Evolutionary conservation across 2,113 vertebrate genomes (phyloP).

Genomic region (Oreochromis spilurus): DNA sequence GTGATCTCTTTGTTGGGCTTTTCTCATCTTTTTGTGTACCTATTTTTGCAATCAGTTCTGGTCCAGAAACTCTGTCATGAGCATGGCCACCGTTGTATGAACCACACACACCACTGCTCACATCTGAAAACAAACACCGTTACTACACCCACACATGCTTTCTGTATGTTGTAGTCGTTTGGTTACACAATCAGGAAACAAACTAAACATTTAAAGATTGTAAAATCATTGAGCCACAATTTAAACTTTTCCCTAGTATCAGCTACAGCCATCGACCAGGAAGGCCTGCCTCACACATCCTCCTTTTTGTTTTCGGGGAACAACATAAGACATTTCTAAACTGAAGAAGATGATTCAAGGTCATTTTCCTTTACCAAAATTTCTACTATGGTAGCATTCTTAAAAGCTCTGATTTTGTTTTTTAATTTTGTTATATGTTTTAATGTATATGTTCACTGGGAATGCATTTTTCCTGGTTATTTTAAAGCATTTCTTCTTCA

Average conservation of each 20-base stretch:
- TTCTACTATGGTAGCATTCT: neutral
- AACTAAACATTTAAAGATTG: neutral
- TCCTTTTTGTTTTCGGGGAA: accelerated
- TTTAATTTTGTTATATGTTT: accelerated
- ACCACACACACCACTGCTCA: conserved; percentile 15
- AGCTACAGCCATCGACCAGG: neutral
- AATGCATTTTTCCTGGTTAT: accelerated
- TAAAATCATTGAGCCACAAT: neutral
- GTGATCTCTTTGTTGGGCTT: neutral
- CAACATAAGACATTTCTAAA: neutral
- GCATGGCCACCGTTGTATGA: conserved; percentile 15
- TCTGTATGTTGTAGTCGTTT: neutral
- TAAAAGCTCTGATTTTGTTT: neutral
- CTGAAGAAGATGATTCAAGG: neutral
- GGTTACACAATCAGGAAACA: neutral
- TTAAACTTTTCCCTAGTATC: neutral
- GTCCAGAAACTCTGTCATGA: neutral
- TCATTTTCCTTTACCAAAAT: accelerated
- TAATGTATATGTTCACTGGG: accelerated
- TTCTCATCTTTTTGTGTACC: neutral
- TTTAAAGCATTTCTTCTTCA: neutral
- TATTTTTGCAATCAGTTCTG: neutral
- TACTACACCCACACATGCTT: neutral
- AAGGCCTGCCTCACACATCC: neutral
- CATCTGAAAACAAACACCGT: neutral